Percentiles rank a stretch among this genome's conserved stretches.
Conservation (phyloP, 2,113 vertebrate genomes). For the Psephotus haematonotus region DNA sequence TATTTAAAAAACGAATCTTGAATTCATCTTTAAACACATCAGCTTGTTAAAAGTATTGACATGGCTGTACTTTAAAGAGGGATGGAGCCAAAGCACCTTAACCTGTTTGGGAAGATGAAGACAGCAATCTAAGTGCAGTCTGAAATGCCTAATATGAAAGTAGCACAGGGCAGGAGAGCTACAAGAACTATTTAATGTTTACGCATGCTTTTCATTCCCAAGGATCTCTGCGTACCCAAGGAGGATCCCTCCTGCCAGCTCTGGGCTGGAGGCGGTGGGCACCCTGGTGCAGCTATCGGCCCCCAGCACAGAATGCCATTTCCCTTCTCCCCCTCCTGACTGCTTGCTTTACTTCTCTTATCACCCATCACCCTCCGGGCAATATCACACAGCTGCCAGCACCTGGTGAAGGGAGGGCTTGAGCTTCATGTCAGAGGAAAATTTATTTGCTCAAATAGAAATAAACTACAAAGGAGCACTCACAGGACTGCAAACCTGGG, state of each 20-base stretch:
- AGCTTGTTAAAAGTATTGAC: not conserved
- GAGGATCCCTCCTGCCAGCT: constrained; percentile 23
- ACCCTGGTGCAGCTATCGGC: fast-evolving
- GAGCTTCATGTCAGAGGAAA: not conserved
- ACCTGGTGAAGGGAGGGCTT: not conserved
- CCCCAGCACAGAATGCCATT: fast-evolving
- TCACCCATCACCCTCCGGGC: not conserved
- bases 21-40: constrained; percentile 15
- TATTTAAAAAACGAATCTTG: not conserved
- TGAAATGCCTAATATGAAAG: not conserved
- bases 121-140: not conserved
- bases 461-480: not conserved
- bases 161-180: not conserved
- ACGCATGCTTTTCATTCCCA: constrained; percentile 44
- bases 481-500: not conserved
- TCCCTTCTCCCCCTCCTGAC: not conserved
- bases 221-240: not conserved
- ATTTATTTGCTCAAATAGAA: not conserved
- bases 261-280: not conserved
- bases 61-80: not conserved
- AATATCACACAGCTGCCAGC: not conserved
- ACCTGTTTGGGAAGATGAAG: not conserved
- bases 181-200: constrained; percentile 33
- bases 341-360: constrained; percentile 25
- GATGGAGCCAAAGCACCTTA: not conserved